Conservation (phyloP, 2,113 vertebrate species). For the Cynopterus brachyotis region DNA sequence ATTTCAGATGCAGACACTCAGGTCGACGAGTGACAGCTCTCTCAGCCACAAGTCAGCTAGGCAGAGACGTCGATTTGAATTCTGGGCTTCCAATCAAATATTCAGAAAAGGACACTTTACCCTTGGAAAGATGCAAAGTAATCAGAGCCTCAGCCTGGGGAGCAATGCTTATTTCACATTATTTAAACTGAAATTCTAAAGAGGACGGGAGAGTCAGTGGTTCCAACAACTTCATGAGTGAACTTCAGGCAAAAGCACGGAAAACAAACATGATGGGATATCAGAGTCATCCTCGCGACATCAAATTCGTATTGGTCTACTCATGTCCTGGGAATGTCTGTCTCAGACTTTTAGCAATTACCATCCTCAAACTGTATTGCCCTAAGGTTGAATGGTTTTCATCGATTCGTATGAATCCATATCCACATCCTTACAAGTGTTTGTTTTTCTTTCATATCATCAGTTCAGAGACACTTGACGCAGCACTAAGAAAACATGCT, state of each 20-base stretch:
- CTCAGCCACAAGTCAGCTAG: background rate
- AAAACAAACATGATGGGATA: background rate
- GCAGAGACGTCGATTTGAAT: background rate
- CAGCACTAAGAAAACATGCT: background rate
- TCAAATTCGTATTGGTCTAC: background rate
- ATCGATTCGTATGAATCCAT: background rate
- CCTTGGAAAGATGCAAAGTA: constrained; percentile 12
- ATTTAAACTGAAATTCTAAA: constrained; percentile 5
- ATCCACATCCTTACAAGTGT: background rate
- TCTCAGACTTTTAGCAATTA: background rate
- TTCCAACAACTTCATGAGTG: background rate
- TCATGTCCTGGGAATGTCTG: background rate
- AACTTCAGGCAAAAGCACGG: background rate
- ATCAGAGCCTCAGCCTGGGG: constrained; percentile 3
- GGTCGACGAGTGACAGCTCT: background rate
- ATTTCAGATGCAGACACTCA: background rate
- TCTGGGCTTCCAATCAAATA: constrained; percentile 26
- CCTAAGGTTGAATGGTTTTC: background rate
- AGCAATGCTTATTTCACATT: constrained; percentile 30
- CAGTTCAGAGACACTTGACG: background rate
- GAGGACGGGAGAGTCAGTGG: background rate
- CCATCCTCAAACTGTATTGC: background rate
- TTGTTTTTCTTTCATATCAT: background rate
- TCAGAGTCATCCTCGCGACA: background rate
- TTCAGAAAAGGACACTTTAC: background rate